Conservation (phyloP, 2,113 vertebrate species). For the Scophthalmus maximus region DNA sequence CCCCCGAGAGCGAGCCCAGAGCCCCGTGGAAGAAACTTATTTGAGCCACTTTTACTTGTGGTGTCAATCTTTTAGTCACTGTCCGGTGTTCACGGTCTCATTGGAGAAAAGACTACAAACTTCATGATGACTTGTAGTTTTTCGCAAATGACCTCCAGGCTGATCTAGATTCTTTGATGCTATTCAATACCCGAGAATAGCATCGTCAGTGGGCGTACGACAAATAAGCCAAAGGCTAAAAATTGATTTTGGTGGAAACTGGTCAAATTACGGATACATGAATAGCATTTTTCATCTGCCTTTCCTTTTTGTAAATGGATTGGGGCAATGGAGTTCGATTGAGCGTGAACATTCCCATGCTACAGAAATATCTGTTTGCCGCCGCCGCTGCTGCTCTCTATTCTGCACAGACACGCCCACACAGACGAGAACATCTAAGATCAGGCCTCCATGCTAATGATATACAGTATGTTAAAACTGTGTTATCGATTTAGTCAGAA, state of each 20-base stretch:
- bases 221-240: conserved; percentile 32
- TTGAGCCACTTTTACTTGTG: background rate
- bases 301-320: background rate
- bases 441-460: background rate
- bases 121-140: background rate
- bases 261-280: conserved; percentile 16
- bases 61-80: background rate
- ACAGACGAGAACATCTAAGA: conserved; percentile 18
- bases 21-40: background rate
- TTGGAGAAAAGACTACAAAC: too few relatives aligned
- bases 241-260: conserved; percentile 28
- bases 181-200: conserved; percentile 12
- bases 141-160: background rate
- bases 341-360: background rate
- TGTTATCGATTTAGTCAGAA: conserved; percentile 13
- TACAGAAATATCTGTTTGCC: background rate
- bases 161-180: background rate
- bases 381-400: background rate
- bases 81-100: too few relatives aligned
- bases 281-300: conserved; percentile 10
- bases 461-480: background rate
- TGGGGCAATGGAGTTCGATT: background rate
- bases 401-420: conserved; percentile 28
- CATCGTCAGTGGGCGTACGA: conserved; percentile 29
- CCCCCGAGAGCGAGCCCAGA: background rate